Percentiles rank a stretch among this genome's conserved stretches.
These are phyloP conservation scores for Zoanthus sociatus DNA, from an alignment of 92 coral and sea anemone genomes.

Conservation along the genomic window DNA sequence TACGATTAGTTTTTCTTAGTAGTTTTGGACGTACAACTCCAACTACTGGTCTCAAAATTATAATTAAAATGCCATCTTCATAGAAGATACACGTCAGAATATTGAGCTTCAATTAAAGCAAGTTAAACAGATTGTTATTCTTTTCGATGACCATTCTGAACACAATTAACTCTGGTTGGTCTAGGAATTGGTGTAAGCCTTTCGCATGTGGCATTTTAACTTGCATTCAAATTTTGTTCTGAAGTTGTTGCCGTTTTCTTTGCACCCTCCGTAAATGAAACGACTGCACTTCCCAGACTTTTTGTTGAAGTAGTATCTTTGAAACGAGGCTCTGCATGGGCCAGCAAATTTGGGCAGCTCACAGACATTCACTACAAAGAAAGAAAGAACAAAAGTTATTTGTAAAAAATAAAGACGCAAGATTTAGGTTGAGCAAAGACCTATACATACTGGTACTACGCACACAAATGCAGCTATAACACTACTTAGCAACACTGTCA, in stretches of 20 bases:
- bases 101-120: not conserved
- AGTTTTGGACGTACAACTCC: too few species aligned
- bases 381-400: not conserved
- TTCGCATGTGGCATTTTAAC: slow-evolving; percentile 57
- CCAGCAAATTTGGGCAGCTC: slow-evolving; percentile 69
- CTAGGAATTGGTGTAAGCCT: not conserved
- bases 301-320: slow-evolving; percentile 70
- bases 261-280: slow-evolving; percentile 73
- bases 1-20: not conserved
- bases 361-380: slow-evolving; percentile 53
- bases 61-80: not conserved
- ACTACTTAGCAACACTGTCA: too few species aligned
- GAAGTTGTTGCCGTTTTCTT: slow-evolving; percentile 79
- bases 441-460: too few species aligned
- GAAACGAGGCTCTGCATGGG: slow-evolving; percentile 53
- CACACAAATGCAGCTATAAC: too few species aligned
- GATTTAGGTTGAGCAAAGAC: too few species aligned
- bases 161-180: not conserved
- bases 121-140: not conserved
- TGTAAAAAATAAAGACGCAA: too few species aligned
- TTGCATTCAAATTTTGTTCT: slow-evolving; percentile 76
- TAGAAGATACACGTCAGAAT: not conserved
- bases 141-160: not conserved
- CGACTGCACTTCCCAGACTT: slow-evolving; percentile 68
- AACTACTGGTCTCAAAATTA: not conserved